Evolutionary conservation across 2,797 vertebrate genomes (phyloP), one percentile per base, ranked within the genome.

Genomic region (Tangara arthus): DNA sequence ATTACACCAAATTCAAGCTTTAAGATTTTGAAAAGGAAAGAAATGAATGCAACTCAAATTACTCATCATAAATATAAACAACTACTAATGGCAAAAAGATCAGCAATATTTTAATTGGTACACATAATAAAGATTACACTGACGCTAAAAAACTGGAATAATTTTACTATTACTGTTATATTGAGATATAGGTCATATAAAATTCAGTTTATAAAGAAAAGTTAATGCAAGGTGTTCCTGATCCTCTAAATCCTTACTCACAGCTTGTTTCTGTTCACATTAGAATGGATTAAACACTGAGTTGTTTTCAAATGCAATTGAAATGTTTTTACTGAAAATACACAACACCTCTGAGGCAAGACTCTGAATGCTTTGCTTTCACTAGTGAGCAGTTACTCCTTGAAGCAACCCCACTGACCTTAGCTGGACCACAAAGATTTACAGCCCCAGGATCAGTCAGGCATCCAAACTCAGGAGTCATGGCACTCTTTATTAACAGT

Each of bases 1-100:
- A 99, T 98, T 96, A 99, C 98, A 73, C 98, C 98, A 80, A 99
- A 98, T 96, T 98, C 98, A 94, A 99, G 98, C 98, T 99, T 97
- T 61, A 90, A 92, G 93, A 71, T 94, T 94, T 92, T 95, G 87
- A 93, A 93, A 82, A 93, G 94, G 87, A 96, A 94, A 96, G 94
- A 97, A 96, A 95, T 90, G 93, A 89, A 95, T 83, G 82, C 65
- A 69, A 73, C 73, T 97, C 94, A 97, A 93, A 96, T 96, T 96
- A 95, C 95, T 94, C 93, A 95, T 96, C 68, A 91, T 72, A 84
- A 76, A 89, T 89, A 92, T 90, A 95, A 91, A 97, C 95, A 96
- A 96, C 96, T 96, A 95, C 94, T 96, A 96, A 95, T 75, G 94
- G 95, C 87, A 97, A 94, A 97, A 95, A 94, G 87, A 95, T 94